Base-by-base conservation (phyloP, 1,140 invertebrate species). In the Akabosia matsudoensis region DNA sequence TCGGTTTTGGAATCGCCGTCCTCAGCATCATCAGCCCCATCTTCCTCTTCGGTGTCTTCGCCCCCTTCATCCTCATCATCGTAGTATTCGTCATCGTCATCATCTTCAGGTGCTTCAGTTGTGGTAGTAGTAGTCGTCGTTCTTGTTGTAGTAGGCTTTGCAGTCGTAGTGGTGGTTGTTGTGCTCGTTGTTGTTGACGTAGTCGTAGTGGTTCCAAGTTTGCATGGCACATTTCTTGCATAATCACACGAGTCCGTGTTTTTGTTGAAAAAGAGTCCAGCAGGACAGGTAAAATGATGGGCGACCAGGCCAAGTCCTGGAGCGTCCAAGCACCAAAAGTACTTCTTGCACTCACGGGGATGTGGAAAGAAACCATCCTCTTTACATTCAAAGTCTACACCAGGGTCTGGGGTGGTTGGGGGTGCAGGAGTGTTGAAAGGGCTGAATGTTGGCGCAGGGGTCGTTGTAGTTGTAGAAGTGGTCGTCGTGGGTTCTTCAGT, bases 361-460 rank as follows among this genome's bases (percentile, higher is more conserved):
- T 97, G 94, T n/a, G 91, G 90, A 85, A 91, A 97, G 85, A 97
- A 97, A 52, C 95, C 95, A 88, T 97, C 95, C 77, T 96, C 94
- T 82, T 92, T 92, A 82, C 95, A 97, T 82, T 94, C 93, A 83
- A 97, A 97, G 82, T 93, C 93, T 89, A 78, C 79, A 78, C 92
- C 93, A 0, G 93, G 92, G 85, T 96, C 94, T 0, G 94, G 94
- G 52, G 94, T 96, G 0, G 93, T 93, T 1, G 94, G 94, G 73
- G 94, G 93, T 81, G 91, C 90, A 0, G 94, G 94, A 3, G 94
- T 95, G 16, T 89, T 91, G 2, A 84, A 76, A 0, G 80, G 82
- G 51, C 82, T 77, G 51, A 80, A 80, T 22, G 81, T 81, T 51
- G 78, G 75, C 0, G 78, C 70, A 24, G 76, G 30, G 2, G 87